Conservation (phyloP, 2,888 invertebrate genomes). For the Noctua pronuba region DNA sequence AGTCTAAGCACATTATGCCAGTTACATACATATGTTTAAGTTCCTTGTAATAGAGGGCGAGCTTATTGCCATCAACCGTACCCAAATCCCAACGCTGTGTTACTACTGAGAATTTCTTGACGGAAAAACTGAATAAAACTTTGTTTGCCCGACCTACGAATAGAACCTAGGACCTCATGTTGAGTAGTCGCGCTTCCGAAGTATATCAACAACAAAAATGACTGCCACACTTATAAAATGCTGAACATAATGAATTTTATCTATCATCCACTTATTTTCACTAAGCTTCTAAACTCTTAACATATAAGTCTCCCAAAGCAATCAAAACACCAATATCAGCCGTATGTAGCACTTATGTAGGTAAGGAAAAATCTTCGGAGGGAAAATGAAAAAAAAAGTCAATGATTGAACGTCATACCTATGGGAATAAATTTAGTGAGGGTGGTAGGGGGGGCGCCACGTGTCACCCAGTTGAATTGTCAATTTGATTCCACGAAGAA, state of each 20-base stretch:
- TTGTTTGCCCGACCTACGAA: not conserved
- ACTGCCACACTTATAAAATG: not conserved
- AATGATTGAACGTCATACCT: conserved; percentile 89
- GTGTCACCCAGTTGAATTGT: conserved; percentile 83
- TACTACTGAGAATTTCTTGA: not conserved
- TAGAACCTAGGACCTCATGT: not conserved
- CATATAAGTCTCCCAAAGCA: conserved; percentile 52
- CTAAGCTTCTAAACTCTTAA: conserved; percentile 33
- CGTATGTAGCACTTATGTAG: conserved; percentile 62
- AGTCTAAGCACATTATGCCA: not conserved
- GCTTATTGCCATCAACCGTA: not conserved
- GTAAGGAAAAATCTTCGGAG: conserved; percentile 67
- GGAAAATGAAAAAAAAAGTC: conserved; percentile 77
- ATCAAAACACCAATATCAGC: conserved; percentile 65
- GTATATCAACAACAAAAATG: not conserved
- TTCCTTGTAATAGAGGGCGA: not conserved
- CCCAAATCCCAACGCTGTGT: not conserved
- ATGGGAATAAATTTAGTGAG: conserved; percentile 87
- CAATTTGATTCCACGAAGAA: conserved; percentile 79
- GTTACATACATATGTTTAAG: not conserved
- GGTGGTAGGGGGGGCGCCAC: conserved; percentile 75
- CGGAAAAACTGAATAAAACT: not conserved
- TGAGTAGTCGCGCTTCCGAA: not conserved
- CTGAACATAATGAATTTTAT: conserved; percentile 21
- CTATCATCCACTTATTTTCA: not conserved